phyloP scores from a whole-genome alignment of 2,888 invertebrate species.

The Matsumyia berberina region DNA sequence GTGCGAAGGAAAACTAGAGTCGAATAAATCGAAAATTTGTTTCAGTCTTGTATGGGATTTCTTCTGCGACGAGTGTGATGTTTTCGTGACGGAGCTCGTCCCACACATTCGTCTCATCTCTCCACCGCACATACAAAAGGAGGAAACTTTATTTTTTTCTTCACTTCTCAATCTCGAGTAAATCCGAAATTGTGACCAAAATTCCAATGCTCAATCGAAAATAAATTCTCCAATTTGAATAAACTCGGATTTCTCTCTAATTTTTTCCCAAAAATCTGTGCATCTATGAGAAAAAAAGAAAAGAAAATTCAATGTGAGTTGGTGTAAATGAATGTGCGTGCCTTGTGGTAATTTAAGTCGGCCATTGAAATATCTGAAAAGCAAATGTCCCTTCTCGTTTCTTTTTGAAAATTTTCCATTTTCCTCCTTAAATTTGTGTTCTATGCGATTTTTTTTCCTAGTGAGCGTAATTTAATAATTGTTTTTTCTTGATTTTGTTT shows the following conservation, averaged over 20 bases:
- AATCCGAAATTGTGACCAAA: slow-evolving; percentile 29
- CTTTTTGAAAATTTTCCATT: slow-evolving; percentile 11
- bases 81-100: slow-evolving; percentile 51
- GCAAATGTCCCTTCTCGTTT: slow-evolving; percentile 13
- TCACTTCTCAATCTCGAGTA: slow-evolving; percentile 9
- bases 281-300: slow-evolving; percentile 5
- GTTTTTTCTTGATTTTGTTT: slow-evolving; percentile 25
- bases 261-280: slow-evolving; percentile 5
- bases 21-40: slow-evolving; percentile 18
- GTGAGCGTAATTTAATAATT: neutral
- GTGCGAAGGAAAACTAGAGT: slow-evolving; percentile 11
- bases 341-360: slow-evolving; percentile 53
- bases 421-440: slow-evolving; percentile 9
- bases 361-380: slow-evolving; percentile 57
- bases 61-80: slow-evolving; percentile 38
- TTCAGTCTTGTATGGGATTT: slow-evolving; percentile 59
- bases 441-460: neutral
- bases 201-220: slow-evolving; percentile 10
- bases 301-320: slow-evolving; percentile 66
- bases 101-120: slow-evolving; percentile 53
- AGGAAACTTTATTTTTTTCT: slow-evolving; percentile 8
- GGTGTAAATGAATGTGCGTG: slow-evolving; percentile 50
- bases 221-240: neutral
- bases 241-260: neutral
- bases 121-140: slow-evolving; percentile 2